A percentile compares a stretch with the other conserved stretches of the same genome.
Conservation (phyloP, 1,140 invertebrate genomes). For the Drosophila seguyi region DNA sequence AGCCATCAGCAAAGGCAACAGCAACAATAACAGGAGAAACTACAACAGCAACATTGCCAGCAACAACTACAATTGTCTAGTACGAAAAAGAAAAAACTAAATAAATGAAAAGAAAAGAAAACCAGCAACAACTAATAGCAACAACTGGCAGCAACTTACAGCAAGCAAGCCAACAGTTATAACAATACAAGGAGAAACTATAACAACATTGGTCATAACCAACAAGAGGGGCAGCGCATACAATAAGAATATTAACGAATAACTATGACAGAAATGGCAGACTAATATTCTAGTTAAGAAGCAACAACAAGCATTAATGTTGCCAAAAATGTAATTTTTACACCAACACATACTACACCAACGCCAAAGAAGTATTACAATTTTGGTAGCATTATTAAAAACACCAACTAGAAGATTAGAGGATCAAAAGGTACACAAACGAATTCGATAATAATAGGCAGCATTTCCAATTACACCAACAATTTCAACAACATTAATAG, state of each 20-base stretch:
- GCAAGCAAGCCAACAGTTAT: slow-evolving; percentile 15
- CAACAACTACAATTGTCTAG: slow-evolving; percentile 20
- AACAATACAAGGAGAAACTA: slow-evolving; percentile 13
- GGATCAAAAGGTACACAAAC: rapidly evolving
- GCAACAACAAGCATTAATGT: neutral
- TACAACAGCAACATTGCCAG: slow-evolving; percentile 14
- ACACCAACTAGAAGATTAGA: neutral
- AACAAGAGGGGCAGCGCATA: neutral
- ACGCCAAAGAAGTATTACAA: neutral
- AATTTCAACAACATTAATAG: neutral
- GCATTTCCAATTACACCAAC: neutral
- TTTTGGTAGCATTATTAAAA: neutral
- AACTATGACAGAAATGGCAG: neutral
- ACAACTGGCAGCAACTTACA: slow-evolving; percentile 9
- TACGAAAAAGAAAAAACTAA: neutral
- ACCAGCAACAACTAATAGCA: slow-evolving; percentile 8
- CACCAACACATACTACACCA: neutral
- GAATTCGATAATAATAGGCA: neutral
- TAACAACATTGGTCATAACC: slow-evolving; percentile 4
- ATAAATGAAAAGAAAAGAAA: neutral
- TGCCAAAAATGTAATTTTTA: neutral
- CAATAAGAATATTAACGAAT: neutral
- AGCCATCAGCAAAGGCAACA: neutral
- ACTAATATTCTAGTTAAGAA: neutral
- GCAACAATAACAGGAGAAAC: slow-evolving; percentile 21